Evolutionary conservation across 2,113 vertebrate species (phyloP).

Genomic region (Macrotus californicus): DNA sequence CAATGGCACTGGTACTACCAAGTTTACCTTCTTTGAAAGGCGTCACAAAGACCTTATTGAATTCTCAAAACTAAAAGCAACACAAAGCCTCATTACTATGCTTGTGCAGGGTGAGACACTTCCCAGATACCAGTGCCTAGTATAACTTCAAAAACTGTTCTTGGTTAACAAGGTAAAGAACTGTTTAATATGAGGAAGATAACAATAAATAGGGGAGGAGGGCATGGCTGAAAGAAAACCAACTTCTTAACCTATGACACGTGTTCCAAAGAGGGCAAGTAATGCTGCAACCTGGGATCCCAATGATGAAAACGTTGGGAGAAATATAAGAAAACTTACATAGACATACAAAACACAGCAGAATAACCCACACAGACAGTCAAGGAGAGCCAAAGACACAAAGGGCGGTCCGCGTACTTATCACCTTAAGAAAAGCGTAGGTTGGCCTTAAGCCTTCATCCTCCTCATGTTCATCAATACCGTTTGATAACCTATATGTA

Average conservation of each 20-base stretch:
- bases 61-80: not conserved
- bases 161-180: not conserved
- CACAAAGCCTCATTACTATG: not conserved
- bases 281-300: not conserved
- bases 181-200: not conserved
- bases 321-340: not conserved
- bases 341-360: not conserved
- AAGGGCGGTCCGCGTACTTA: not conserved
- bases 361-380: not conserved
- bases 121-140: not conserved
- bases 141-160: not conserved
- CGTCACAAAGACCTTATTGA: not conserved
- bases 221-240: not conserved
- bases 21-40: not conserved
- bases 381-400: not conserved
- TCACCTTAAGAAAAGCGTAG: not conserved
- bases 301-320: not conserved
- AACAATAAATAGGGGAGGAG: not conserved
- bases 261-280: not conserved
- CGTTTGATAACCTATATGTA: not conserved
- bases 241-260: not conserved
- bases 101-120: not conserved
- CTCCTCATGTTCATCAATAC: not conserved
- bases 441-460: not conserved
- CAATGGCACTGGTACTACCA: not conserved